Base-by-base conservation (phyloP, 2,888 invertebrate species). In the Clunio marinus region DNA sequence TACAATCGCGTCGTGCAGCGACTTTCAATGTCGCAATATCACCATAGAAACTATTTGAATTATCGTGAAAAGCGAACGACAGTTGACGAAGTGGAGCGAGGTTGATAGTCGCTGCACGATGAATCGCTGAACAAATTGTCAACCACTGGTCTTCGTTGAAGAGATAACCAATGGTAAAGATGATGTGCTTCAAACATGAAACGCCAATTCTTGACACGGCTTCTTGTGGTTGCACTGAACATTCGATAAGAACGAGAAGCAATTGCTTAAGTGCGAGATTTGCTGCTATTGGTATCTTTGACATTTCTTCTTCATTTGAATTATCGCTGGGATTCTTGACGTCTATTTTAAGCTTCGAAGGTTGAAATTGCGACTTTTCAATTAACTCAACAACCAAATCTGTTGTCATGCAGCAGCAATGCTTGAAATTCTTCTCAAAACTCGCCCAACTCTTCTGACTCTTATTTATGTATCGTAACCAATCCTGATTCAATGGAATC, bases 21-120 rank as follows among this genome's bases (percentile, higher is more conserved):
- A 96, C 95, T 82, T 95, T 95, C 0, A 96, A 94, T 70, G 93
- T 93, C 8, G 91, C 91, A 72, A 89, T 81, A 77, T 96, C 96
- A 0, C 96, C 96, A 76, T 95, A 95, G 78, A 96, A 96, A 75
- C 94, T 95, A 74, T 93, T 91, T 0, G 96, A 96, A 75, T 93
- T 89, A 73, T 90, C 88, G 73, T 92, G 89, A 77, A 96, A 97
- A 37, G 93, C 93, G 74, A 90, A 86, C 69, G 93, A 93, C 41
- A 97, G 81, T 79, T 93, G 93, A 71, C 91, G 88, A 68, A 96
- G 77, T 35, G 93, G 92, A 71, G 91, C 89, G 67, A 96, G 84
- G 62, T 93, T 93, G n/a, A 91, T 86, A 32, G 88, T 87, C 73
- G 92, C 89, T 28, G 93, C 92, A 73, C 90, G 84, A 73, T 91